Percentiles rank a stretch among this genome's conserved stretches.
These are phyloP conservation scores for Sinodicranocentrus sp. DNA, from an alignment of 2,888 invertebrate species.

Conservation along the genomic window DNA sequence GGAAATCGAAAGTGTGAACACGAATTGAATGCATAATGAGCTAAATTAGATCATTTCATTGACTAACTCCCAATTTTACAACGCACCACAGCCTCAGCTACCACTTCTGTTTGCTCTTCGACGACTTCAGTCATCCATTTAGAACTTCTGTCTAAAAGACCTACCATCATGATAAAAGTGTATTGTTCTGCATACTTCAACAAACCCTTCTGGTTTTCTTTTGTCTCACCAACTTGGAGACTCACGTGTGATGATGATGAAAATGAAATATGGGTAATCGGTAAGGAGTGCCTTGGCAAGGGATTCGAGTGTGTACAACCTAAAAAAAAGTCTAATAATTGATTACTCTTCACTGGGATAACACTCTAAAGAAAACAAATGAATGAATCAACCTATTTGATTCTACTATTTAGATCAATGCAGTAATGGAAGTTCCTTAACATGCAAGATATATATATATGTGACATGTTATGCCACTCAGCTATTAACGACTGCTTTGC, in stretches of 20 bases:
- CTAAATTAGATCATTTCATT: constrained; percentile 39
- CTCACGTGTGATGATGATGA: not conserved
- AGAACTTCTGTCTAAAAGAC: constrained; percentile 17
- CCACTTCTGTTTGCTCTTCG: not conserved
- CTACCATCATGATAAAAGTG: not conserved
- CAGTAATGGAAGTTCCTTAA: not conserved
- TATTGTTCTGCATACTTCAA: not conserved
- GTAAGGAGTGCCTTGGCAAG: constrained; percentile 17
- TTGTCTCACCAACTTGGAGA: not conserved
- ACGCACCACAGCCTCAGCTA: not conserved
- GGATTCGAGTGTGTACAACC: not conserved
- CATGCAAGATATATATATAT: not conserved
- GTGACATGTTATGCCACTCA: not conserved
- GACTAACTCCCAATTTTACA: not conserved
- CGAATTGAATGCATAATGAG: constrained; percentile 68
- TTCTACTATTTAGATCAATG: not conserved
- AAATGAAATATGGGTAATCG: constrained; percentile 8
- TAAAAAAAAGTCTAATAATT: not conserved
- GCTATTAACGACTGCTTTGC: not conserved
- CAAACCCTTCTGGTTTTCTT: not conserved
- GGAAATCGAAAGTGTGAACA: constrained; percentile 71
- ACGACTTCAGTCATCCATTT: constrained; percentile 9
- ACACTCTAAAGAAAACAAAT: not conserved
- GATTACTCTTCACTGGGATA: too few relatives aligned
- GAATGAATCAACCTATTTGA: not conserved